Evolutionary conservation across 1,140 invertebrate species (phyloP), one percentile per base, ranked within the genome.

Genomic region (Phthorimaea operculella): DNA sequence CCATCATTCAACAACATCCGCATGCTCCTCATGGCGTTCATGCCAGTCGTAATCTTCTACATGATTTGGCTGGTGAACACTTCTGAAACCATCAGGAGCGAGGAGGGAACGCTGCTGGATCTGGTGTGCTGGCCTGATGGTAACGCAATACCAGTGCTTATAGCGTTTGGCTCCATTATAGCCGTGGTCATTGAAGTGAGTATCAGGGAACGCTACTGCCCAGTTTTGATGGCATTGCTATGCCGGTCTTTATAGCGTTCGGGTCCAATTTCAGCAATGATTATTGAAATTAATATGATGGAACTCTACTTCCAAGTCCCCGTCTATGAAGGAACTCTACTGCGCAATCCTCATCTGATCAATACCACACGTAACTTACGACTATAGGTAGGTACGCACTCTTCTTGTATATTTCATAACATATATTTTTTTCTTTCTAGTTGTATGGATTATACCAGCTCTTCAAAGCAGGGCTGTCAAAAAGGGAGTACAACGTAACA

Each of bases 21-120:
- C 51, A 72, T 84, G 68, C 60, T 84, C 15, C 55, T 82, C 58
- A 84, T 84, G 81, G 81, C 79, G 12, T 82, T 71, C 33, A 81
- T 77, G 75, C 81, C 81, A 7, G 62, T 84, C 12, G 67, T 82
- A 34, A 84, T 84, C 54, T 84, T 84, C 63, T 82, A 84, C 57
- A 58, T 84, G 21, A 77, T 82, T 54, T 84, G 81, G 81, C 62
- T 84, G 44, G 67, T 84, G 4, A 84, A 84, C 58, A 84, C 81
- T 33, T 82, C 81, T 21, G 81, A 84, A 70, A 66, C 58, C 9
- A 81, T 84, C 45, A 64, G 81, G 36, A 81, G 77, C 53, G 79
- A 84, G 55, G 81, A 84, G 59, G 81, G 81, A 33, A 72, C 77
- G 0, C 59, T 84, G 39, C 62, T 84, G 15, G 77, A 79, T 33